Conservation (phyloP, 1,140 invertebrate species). For the Drosophila persimilis region DNA sequence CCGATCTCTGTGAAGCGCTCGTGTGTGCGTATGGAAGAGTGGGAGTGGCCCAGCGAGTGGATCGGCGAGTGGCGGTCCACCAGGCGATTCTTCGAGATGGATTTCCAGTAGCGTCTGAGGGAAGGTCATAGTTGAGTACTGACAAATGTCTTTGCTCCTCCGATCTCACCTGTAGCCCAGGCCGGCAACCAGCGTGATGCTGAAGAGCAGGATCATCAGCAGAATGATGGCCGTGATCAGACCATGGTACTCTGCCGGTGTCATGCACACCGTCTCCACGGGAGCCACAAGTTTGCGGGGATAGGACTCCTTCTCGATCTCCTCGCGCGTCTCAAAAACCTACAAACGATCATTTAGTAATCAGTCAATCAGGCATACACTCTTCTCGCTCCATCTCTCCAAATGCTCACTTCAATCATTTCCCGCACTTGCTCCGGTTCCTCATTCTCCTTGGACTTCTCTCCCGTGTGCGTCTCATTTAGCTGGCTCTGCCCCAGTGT, state of each 20-base stretch:
- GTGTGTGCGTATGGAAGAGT: conserved; percentile 80
- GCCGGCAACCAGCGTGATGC: conserved; percentile 86
- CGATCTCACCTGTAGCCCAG: conserved; percentile 86
- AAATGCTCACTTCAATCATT: conserved; percentile 89
- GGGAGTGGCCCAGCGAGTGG: conserved; percentile 76
- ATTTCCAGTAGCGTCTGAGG: conserved; percentile 87
- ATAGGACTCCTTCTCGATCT: conserved; percentile 86
- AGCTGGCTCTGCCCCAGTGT: conserved; percentile 55
- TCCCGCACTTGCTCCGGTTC: conserved; percentile 90
- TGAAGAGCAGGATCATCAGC: conserved; percentile 87
- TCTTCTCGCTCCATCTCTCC: too few species aligned
- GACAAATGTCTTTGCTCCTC: not conserved
- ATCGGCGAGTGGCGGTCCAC: conserved; percentile 84
- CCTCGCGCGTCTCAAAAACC: conserved; percentile 88
- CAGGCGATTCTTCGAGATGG: conserved; percentile 87
- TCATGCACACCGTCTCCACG: conserved; percentile 88
- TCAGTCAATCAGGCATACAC: too few species aligned
- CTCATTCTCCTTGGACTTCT: conserved; percentile 80
- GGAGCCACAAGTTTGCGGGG: conserved; percentile 85
- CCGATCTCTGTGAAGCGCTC: conserved; percentile 80
- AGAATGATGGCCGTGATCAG: conserved; percentile 89
- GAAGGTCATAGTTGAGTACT: not conserved
- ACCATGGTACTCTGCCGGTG: conserved; percentile 90
- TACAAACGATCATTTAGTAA: conserved; percentile 81
- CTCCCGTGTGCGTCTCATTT: conserved; percentile 59